Conservation (phyloP, 2,113 vertebrate genomes). For the Pavo muticus region DNA sequence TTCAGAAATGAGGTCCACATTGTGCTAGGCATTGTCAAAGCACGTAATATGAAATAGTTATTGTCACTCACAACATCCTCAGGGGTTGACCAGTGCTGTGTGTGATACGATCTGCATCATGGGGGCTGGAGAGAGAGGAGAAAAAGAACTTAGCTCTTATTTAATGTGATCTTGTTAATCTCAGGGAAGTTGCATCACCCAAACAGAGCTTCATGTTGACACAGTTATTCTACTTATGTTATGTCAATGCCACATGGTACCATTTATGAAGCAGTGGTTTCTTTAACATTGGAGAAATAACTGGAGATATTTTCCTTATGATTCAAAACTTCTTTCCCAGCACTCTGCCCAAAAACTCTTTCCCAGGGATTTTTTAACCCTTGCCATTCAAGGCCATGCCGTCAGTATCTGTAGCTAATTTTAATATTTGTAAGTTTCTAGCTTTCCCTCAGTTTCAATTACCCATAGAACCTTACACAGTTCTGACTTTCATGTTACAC, state of each 20-base stretch:
- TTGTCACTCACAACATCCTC: slow-evolving; percentile 1
- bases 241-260: neutral
- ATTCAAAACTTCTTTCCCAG: neutral
- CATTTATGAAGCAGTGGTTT: neutral
- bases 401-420: neutral
- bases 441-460: neutral
- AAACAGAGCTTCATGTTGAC: neutral
- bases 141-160: neutral
- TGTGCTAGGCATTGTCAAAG: neutral
- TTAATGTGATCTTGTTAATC: neutral
- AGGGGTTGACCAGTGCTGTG: neutral
- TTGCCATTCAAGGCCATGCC: neutral
- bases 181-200: neutral
- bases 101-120: neutral
- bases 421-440: neutral
- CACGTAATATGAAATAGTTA: neutral
- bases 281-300: neutral
- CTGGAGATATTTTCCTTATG: neutral
- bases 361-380: neutral
- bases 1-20: neutral
- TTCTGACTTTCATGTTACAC: neutral
- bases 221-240: neutral
- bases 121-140: neutral
- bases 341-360: neutral
- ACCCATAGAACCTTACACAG: neutral